Evolutionary conservation across 2,113 vertebrate genomes (phyloP).

Genomic region (Pterocles burchelli): DNA sequence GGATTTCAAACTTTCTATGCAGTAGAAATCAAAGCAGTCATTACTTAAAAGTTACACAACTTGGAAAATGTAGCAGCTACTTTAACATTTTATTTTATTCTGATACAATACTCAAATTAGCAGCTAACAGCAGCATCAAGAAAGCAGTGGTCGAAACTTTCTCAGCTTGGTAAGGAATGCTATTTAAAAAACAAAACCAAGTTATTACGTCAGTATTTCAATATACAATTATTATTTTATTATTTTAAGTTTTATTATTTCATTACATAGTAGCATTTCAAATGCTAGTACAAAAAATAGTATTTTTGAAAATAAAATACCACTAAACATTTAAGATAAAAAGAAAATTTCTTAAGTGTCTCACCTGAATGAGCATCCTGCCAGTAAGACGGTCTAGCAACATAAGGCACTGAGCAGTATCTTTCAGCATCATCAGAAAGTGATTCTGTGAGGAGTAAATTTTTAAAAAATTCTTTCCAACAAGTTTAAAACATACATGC

Average conservation of each 20-base stretch:
- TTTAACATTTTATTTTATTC: constrained; percentile 51
- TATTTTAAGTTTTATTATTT: not conserved
- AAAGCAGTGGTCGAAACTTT: constrained; percentile 70
- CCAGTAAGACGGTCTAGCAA: constrained; percentile 83
- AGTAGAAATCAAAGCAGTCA: constrained; percentile 10
- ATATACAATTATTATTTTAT: not conserved
- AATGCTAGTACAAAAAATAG: not conserved
- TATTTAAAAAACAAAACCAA: constrained; percentile 67
- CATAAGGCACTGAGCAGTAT: constrained; percentile 76
- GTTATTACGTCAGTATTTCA: constrained; percentile 45
- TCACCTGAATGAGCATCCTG: constrained; percentile 89
- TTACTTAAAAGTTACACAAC: constrained; percentile 27
- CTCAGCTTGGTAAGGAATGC: constrained; percentile 91
- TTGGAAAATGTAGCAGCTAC: constrained; percentile 10
- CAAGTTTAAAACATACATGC: not conserved
- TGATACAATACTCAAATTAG: constrained; percentile 29
- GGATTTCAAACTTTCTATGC: not conserved
- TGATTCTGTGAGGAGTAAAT: constrained; percentile 34
- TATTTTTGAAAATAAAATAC: not conserved
- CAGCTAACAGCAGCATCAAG: constrained; percentile 21
- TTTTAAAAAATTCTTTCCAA: not conserved
- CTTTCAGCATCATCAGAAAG: constrained; percentile 10
- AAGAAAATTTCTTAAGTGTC: constrained; percentile 5
- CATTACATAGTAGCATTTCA: not conserved
- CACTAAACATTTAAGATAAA: not conserved